phyloP scores from a whole-genome alignment of 2,888 invertebrate species.

The Crematogaster levior region DNA sequence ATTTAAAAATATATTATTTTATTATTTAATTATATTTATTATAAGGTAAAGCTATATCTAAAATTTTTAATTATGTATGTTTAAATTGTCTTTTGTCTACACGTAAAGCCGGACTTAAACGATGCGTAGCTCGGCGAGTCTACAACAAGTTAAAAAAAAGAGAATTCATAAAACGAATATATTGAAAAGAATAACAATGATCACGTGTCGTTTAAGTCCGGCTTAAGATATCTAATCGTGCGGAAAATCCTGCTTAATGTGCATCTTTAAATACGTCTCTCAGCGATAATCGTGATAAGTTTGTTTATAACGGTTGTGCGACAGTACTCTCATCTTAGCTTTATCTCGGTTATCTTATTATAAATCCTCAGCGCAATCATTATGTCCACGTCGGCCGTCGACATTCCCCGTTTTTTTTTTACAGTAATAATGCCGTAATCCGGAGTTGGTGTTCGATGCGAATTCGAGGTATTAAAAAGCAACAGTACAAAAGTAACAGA shows the following conservation, averaged over 20 bases:
- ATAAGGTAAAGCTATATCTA: background rate
- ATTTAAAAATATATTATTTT: background rate
- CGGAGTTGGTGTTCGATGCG: no score
- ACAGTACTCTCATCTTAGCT: background rate
- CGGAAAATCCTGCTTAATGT: slow-evolving; percentile 12
- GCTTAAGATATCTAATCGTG: background rate
- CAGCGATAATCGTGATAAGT: slow-evolving; percentile 23
- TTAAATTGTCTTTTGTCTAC: background rate
- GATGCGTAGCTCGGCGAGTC: no score
- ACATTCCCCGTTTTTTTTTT: background rate
- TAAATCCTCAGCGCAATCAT: slow-evolving; percentile 1
- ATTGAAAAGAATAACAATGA: no score
- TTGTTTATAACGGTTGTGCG: slow-evolving; percentile 14
- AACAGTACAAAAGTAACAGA: slow-evolving; percentile 56
- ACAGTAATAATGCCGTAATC: slow-evolving; percentile 14
- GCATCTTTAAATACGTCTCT: background rate
- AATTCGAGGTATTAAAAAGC: slow-evolving; percentile 54
- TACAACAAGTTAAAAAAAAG: no score
- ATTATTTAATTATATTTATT: background rate
- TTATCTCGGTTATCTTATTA: slow-evolving; percentile 28
- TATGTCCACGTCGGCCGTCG: background rate
- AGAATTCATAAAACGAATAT: no score
- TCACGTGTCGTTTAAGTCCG: no score
- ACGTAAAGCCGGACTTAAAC: no score
- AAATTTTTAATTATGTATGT: background rate